Base-by-base conservation (phyloP, 2,888 invertebrate genomes). In the Machimus rusticus region DNA sequence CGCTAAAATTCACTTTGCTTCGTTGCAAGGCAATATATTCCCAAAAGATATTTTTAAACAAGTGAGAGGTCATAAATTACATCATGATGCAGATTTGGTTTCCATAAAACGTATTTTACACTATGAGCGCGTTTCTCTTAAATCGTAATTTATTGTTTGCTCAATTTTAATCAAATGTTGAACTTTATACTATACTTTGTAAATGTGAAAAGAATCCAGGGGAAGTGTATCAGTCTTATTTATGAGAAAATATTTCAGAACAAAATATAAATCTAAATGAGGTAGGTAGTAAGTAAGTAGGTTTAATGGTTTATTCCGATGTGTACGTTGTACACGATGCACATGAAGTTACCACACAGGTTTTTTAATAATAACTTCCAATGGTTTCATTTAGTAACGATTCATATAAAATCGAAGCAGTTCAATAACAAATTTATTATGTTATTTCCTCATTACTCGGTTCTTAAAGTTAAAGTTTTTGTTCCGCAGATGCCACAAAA, bases 91-190 rank as follows among this genome's bases (percentile, higher is more conserved):
- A 84, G 84, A 84, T 84, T 84, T 66, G 57, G 57, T 66, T 84
- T 84, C 84, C 84, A 84, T 84, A 84, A 84, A 84, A 84, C 23
- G 84, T 66, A 57, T 85, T 74, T 74, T 66, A 66, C 43, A 28
- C 74, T 46, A 74, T 12, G 74, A 74, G 16, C 46, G 74, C 43
- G 74, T 43, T 85, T 43, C 74, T 74, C 66, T 74, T 85, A 74
- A 85, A 85, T 85, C 43, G 74, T 74, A 85, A 85, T 85, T 85
- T 85, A 85, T 74, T 74, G 74, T 85, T 74, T 85, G 46, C 74
- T 57, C 23, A 57, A 37, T 66, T 23, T 66, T 43, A 31, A 31
- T 19, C 66, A 57, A 39, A 66, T 66, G 66, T 28, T 19, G 57
- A 66, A 31, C n/a, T 66, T 19, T 19, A 84, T 39, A 23, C 55